A percentile compares a stretch with the other conserved stretches of the same genome.
Conservation (phyloP, 2,888 invertebrate species). For the Leucophora obtusa region DNA sequence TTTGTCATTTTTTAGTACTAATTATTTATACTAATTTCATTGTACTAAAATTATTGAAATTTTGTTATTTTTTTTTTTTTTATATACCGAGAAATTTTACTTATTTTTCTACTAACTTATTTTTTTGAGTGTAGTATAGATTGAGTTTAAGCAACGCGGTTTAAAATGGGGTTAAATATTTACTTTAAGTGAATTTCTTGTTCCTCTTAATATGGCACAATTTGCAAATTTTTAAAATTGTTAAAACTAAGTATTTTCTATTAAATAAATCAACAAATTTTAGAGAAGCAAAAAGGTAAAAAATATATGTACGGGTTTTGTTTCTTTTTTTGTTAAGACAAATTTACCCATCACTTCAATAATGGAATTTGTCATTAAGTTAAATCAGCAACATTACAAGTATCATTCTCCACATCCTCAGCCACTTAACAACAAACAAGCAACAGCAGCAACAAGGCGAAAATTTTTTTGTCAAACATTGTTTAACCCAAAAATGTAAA, state of each 20-base stretch:
- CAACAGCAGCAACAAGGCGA: constrained; percentile 20
- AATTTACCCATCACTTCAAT: constrained; percentile 51
- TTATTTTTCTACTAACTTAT: no score
- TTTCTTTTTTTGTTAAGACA: constrained; percentile 30
- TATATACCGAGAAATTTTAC: no score
- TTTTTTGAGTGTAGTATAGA: no score
- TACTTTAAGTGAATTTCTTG: no score
- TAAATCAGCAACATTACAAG: constrained; percentile 60
- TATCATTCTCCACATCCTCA: constrained; percentile 48
- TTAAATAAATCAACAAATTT: constrained; percentile 14
- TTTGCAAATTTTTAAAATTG: background rate
- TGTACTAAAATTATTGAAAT: no score
- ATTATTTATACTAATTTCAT: no score
- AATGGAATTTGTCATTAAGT: constrained; percentile 61
- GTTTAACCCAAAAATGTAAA: constrained; percentile 24
- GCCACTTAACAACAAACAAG: constrained; percentile 50
- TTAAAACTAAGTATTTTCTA: background rate
- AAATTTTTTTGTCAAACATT: constrained; percentile 39
- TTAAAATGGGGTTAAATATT: no score
- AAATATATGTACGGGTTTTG: constrained; percentile 2
- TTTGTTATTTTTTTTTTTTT: no score
- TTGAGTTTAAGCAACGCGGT: no score
- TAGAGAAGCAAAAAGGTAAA: background rate
- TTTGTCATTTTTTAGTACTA: no score
- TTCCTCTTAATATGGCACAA: no score